Conservation (phyloP, 2,113 vertebrate species). For the Aplodontia rufa region DNA sequence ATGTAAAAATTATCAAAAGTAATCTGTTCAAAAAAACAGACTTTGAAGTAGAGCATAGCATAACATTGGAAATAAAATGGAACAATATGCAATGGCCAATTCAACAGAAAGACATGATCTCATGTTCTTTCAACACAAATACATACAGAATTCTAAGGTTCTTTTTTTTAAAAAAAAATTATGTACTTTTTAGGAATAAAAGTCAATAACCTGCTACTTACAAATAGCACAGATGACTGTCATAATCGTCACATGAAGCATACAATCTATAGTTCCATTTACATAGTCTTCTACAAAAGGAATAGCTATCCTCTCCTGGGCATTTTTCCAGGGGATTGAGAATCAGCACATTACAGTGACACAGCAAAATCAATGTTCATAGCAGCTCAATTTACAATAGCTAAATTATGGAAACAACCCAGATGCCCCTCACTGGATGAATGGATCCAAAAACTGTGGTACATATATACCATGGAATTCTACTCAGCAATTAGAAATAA, state of each 20-base stretch:
- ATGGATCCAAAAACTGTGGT: no score
- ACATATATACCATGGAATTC: no score
- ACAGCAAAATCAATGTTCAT: no score
- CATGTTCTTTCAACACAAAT: background rate
- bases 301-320: no score
- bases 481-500: no score
- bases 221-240: background rate
- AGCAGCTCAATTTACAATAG: no score
- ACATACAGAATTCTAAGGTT: background rate
- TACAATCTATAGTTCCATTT: background rate
- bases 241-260: background rate
- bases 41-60: background rate
- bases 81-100: background rate
- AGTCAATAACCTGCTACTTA: background rate
- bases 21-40: background rate
- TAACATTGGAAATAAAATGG: background rate
- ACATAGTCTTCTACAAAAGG: background rate
- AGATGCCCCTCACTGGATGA: no score
- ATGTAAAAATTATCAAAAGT: background rate
- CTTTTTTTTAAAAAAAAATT: no score
- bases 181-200: background rate
- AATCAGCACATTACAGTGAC: no score
- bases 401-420: no score
- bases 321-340: no score
- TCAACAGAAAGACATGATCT: background rate